Evolutionary conservation across 2,888 invertebrate genomes (phyloP), one percentile per base, ranked within the genome.

Genomic region (Sympetrum striolatum): DNA sequence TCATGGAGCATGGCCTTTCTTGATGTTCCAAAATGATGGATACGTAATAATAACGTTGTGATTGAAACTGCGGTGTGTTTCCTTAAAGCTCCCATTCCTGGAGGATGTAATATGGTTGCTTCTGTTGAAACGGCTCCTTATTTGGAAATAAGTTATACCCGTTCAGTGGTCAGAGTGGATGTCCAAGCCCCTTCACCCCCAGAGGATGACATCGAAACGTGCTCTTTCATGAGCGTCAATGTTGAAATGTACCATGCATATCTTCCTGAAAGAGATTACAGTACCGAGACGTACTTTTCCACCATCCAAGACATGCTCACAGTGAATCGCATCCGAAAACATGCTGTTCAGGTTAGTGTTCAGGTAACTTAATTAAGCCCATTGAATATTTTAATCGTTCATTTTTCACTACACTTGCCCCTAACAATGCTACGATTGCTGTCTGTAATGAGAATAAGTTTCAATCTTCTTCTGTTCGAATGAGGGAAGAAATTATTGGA

Each of bases 41-140:
- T 2, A 44, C 53, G 73, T 14, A 25, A 73, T 14, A 31, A 31
- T 31, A 2, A 64, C 31, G 0, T 73, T 53, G 53, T 12, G 22
- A 31, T 73, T 31, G 60, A 90, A 91, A 91, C 35, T 91, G 39
- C 91, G 91, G 91, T 92, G 91, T 90, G 92, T 92, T 92, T 92
- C 91, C 90, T 92, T 94, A 91, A 93, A 97, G 97, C 96, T 93
- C 97, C 97, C 0, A 94, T 97, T 92, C 97, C 97, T 31, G 97
- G 97, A 73, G 97, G 97, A 31, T 97, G 97, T 93, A 97, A 97
- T 92, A 95, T 96, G 95, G 96, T 96, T 92, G 96, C 96, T 92
- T 93, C 95, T 79, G 93, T 95, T 25, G 94, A 95, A 92, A 94
- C 95, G 91, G 95, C 96, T 14, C 96, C 97, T 0, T 96, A 94